A percentile compares a stretch with the other conserved stretches of the same genome.
phyloP scores from a whole-genome alignment of 2,113 vertebrate genomes.

The Eira barbara region DNA sequence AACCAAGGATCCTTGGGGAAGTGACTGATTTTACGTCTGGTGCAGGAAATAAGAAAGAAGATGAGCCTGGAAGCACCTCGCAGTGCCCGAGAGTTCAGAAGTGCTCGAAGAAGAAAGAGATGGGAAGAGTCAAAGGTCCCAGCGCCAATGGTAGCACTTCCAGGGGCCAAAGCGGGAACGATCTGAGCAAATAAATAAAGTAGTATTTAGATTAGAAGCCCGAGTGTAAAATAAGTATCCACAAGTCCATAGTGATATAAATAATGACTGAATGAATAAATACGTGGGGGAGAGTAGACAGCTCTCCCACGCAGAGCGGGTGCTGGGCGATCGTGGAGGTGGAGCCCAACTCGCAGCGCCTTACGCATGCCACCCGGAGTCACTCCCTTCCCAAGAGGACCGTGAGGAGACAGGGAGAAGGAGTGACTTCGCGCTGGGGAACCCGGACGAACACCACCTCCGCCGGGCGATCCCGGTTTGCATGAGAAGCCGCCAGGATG shows the following conservation, averaged over 20 bases:
- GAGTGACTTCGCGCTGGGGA: rapidly evolving
- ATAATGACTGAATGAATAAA: not conserved
- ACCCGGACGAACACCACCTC: rapidly evolving
- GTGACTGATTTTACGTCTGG: not conserved
- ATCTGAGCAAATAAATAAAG: not conserved
- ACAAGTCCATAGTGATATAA: not conserved
- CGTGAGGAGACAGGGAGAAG: not conserved
- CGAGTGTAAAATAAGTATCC: not conserved
- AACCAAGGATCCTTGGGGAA: not conserved
- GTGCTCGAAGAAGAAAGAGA: not conserved
- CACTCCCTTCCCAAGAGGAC: not conserved
- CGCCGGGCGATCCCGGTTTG: rapidly evolving
- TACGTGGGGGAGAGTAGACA: not conserved
- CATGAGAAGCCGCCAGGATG: rapidly evolving
- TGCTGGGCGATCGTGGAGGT: too few relatives aligned
- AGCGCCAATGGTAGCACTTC: not conserved
- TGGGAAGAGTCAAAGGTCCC: too few relatives aligned
- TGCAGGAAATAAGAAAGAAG: not conserved
- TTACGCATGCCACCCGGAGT: rapidly evolving
- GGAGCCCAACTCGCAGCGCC: not conserved
- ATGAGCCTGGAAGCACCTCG: not conserved
- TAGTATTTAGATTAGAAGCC: not conserved
- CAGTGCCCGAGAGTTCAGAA: not conserved
- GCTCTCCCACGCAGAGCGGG: not conserved
- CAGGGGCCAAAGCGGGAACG: not conserved